Evolutionary conservation across 2,888 invertebrate genomes (phyloP).

Genomic region (Lasioglossum figueresi): DNA sequence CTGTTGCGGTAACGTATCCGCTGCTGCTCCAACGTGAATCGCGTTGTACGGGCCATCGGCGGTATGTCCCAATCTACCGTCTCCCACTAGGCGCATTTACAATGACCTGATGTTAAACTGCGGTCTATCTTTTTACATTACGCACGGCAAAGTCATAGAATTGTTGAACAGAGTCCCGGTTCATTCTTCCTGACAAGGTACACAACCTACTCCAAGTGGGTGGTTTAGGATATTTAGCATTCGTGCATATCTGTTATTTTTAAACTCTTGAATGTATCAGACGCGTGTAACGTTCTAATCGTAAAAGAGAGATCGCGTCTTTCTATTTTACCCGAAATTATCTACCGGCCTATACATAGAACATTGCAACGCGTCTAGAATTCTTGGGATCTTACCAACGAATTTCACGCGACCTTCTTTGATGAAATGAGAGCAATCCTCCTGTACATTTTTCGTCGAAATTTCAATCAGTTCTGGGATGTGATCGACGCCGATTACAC

Average conservation of each 20-base stretch:
- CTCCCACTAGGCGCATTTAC: conserved; percentile 88
- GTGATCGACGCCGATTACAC: conserved; percentile 86
- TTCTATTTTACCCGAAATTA: conserved; percentile 26
- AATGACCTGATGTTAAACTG: conserved; percentile 75
- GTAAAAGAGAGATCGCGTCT: conserved; percentile 19
- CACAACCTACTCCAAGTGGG: conserved; percentile 70
- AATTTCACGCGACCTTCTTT: conserved; percentile 79
- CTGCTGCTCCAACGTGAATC: conserved; percentile 97
- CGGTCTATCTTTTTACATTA: conserved; percentile 67
- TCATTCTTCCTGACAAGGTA: conserved; percentile 69
- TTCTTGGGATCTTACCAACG: conserved; percentile 74
- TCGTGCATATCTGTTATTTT: conserved; percentile 33
- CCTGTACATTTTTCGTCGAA: conserved; percentile 84
- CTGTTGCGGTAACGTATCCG: conserved; percentile 90
- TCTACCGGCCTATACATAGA: conserved; percentile 34
- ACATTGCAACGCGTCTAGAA: not conserved
- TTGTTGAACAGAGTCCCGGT: conserved; percentile 66
- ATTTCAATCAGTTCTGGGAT: conserved; percentile 85
- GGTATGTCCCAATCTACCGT: conserved; percentile 92
- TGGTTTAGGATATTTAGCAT: conserved; percentile 61
- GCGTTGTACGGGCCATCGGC: conserved; percentile 94
- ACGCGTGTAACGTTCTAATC: conserved; percentile 24
- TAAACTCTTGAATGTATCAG: conserved; percentile 21
- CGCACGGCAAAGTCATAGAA: conserved; percentile 67
- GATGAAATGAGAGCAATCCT: conserved; percentile 77